A percentile compares a stretch with the other conserved stretches of the same genome.
These are phyloP conservation scores for Phalacrocorax aristotelis DNA, from an alignment of 2,113 vertebrate species.

Conservation along the genomic window DNA sequence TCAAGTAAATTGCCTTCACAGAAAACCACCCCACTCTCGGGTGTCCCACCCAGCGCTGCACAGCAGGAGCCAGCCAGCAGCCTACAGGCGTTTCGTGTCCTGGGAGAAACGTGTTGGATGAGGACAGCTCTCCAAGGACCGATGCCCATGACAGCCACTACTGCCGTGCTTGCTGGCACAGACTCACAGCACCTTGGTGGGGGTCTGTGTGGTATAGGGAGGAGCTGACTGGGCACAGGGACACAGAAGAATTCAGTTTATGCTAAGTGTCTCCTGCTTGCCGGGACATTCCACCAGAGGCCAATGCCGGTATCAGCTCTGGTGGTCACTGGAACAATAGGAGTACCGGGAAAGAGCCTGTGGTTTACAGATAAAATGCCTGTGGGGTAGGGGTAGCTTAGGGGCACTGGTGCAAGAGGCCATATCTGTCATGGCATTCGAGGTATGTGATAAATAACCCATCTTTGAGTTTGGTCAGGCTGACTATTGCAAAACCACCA, in stretches of 20 bases:
- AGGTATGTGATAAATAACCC: conserved; percentile 8
- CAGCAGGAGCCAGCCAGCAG: background rate
- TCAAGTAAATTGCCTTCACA: background rate
- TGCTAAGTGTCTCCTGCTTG: background rate
- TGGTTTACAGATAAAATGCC: background rate
- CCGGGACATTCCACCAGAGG: background rate
- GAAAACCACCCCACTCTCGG: background rate
- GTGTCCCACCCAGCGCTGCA: background rate
- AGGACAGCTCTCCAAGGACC: background rate
- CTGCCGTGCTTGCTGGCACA: background rate
- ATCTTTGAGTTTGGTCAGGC: background rate
- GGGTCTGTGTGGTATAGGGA: rapidly evolving
- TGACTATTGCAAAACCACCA: background rate
- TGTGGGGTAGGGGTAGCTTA: background rate
- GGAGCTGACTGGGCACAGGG: background rate
- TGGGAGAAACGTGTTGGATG: background rate
- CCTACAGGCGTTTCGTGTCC: background rate
- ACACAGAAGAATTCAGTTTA: background rate
- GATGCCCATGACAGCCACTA: background rate
- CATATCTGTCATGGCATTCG: background rate
- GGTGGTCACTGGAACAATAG: background rate
- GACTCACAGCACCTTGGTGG: background rate
- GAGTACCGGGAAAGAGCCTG: background rate
- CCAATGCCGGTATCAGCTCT: background rate
- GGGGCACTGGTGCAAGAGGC: background rate